Evolutionary conservation across 2,797 vertebrate species (phyloP).

Genomic region (Micromesistius poutassou): DNA sequence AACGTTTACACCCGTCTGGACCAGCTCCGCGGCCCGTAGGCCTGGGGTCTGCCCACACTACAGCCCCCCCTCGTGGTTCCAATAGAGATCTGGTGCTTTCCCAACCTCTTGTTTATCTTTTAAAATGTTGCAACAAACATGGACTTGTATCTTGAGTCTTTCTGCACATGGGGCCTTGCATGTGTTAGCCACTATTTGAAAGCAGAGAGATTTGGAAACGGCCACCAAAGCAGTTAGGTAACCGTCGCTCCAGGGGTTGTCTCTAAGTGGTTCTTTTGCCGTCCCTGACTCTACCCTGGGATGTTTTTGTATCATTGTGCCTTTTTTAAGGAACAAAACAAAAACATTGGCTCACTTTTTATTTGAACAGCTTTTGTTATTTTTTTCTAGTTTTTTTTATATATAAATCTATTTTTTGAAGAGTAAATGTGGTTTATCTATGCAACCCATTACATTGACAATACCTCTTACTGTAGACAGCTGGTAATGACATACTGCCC

Average conservation of each 20-base stretch:
- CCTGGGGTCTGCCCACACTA: constrained; percentile 3
- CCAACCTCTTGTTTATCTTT: constrained; percentile 23
- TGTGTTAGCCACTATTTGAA: constrained; percentile 42
- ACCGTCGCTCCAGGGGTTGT: constrained; percentile 44
- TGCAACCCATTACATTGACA: constrained; percentile 60
- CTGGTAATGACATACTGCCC: constrained; percentile 49
- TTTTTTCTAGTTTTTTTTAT: constrained; percentile 59
- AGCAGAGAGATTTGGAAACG: constrained; percentile 30
- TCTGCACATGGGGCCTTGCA: constrained; percentile 31
- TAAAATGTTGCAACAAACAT: constrained; percentile 16
- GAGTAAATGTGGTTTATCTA: constrained; percentile 60
- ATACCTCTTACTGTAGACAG: constrained; percentile 46
- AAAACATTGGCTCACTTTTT: constrained; percentile 31
- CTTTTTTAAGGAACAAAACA: constrained; percentile 59
- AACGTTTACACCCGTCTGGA: constrained; percentile 84
- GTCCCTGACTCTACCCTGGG: constrained; percentile 58
- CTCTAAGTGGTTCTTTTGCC: constrained; percentile 54
- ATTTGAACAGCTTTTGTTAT: constrained; percentile 62
- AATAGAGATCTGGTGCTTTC: constrained; percentile 11
- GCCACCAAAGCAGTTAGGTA: constrained; percentile 55
- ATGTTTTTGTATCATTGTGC: constrained; percentile 61
- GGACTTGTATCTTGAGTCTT: constrained; percentile 36
- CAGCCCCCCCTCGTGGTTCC: constrained; percentile 15
- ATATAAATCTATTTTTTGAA: constrained; percentile 68
- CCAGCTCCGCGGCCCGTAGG: constrained; percentile 76